A percentile compares a stretch with the other conserved stretches of the same genome.
Evolutionary conservation across 2,113 vertebrate genomes (phyloP).

Genomic region (Puntigrus tetrazona): DNA sequence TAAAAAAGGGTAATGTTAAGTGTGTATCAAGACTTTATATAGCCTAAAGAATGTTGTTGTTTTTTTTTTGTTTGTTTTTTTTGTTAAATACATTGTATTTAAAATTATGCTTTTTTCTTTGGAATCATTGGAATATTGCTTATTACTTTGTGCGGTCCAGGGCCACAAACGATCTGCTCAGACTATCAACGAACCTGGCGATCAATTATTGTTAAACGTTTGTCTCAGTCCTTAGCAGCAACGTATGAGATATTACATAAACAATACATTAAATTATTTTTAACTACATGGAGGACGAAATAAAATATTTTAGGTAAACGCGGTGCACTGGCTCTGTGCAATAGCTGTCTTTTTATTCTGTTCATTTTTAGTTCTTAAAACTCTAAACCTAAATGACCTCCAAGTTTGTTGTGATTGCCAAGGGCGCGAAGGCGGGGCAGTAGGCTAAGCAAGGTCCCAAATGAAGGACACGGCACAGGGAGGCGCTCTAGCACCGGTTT

Average conservation of each 20-base stretch:
- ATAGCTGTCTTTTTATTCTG: neutral
- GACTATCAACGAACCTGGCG: neutral
- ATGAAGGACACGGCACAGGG: constrained; percentile 54
- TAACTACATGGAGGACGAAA: neutral
- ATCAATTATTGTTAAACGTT: too few relatives aligned
- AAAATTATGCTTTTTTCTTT: too few relatives aligned
- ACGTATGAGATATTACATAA: neutral
- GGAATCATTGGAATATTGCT: too few relatives aligned
- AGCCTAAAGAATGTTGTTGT: too few relatives aligned
- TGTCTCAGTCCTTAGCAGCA: neutral
- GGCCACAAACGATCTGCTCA: too few relatives aligned
- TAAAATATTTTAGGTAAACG: neutral
- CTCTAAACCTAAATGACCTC: neutral
- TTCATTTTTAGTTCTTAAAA: neutral
- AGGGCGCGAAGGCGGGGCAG: constrained; percentile 50
- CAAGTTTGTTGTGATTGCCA: neutral
- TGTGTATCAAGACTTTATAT: too few relatives aligned
- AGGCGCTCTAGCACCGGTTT: constrained; percentile 72
- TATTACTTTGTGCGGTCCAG: too few relatives aligned
- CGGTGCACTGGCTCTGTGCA: neutral
- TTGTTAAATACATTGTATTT: too few relatives aligned
- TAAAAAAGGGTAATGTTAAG: too few relatives aligned
- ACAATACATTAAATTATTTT: neutral
- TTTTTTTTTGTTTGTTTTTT: too few relatives aligned
- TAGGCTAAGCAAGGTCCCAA: constrained; percentile 49